phyloP scores from a whole-genome alignment of 2,888 invertebrate species.

The Torymus tubicola region DNA sequence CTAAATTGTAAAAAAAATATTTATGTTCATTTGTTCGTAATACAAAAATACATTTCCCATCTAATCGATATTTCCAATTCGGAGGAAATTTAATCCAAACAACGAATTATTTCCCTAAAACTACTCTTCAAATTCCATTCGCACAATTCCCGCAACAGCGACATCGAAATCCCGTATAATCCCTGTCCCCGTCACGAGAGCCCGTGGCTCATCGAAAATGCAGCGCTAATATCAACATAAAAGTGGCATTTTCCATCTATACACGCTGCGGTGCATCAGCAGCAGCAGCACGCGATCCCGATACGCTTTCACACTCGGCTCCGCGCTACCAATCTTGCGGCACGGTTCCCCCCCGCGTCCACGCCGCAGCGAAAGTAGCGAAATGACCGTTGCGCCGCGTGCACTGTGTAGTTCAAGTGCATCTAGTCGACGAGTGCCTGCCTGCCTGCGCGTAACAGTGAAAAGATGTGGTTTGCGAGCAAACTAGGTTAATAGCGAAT shows the following conservation, averaged over 20 bases:
- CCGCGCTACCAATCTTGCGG: conserved; percentile 59
- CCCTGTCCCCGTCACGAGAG: too few relatives aligned
- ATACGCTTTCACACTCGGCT: conserved; percentile 64
- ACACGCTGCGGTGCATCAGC: background rate
- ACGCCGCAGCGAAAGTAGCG: conserved; percentile 61
- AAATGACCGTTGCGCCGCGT: conserved; percentile 60
- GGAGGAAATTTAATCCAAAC: too few relatives aligned
- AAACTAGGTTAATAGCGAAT: conserved; percentile 37
- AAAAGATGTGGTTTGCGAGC: conserved; percentile 38
- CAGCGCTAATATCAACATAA: conserved; percentile 2
- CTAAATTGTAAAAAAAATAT: too few relatives aligned
- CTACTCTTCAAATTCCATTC: too few relatives aligned
- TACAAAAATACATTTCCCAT: too few relatives aligned
- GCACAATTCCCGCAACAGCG: too few relatives aligned
- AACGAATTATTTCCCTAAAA: too few relatives aligned
- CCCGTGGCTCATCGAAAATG: too few relatives aligned
- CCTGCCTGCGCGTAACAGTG: conserved; percentile 33
- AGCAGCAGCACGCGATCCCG: conserved; percentile 56
- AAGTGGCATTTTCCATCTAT: too few relatives aligned
- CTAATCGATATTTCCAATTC: too few relatives aligned
- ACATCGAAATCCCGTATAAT: too few relatives aligned
- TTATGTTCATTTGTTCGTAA: too few relatives aligned
- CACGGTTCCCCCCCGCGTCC: conserved; percentile 55
- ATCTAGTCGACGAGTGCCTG: conserved; percentile 4
- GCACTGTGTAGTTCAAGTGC: conserved; percentile 57